Base-by-base conservation (phyloP, 2,113 vertebrate species). In the Podarcis cretensis region DNA sequence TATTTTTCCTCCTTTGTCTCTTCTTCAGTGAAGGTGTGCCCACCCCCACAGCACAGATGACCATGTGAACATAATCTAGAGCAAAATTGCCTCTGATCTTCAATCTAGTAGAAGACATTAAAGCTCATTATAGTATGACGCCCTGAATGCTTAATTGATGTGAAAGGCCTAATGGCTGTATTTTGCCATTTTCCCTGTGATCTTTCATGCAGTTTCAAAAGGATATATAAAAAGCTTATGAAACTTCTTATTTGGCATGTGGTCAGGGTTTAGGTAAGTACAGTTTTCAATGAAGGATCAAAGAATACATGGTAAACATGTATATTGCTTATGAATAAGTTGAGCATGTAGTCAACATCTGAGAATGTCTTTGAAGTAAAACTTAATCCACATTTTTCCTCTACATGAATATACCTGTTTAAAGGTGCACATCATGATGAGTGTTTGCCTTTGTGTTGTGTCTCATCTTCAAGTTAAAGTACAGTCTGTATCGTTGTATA, bases 331-430 rank as follows among this genome's bases (percentile, higher is more conserved):
- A 91, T 92, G 81, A 94, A 92, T 94, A 94, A 93, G 94, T 95
- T 83, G 89, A 95, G 91, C 92, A 89, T 93, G 81, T 95, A 95
- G 94, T 95, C 91, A 94, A 89, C 94, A 96, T 92, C 92, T 94
- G 91, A 94, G 94, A 94, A 95, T 89, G 21, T 82, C 93, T 86
- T 81, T 93, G 65, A 92, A 87, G 89, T 65, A 89, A 89, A 93
- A 89, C 86, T 85, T 81, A 85, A 87, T 92, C 66, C 71, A 0
- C 57, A 69, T 71, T 40, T 76, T 66, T 35, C 13, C 93, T 89
- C 75, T 93, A 80, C 40, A 21, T 75, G 86, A 87, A 65, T 5
- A 81, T 65, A 90, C 87, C 8, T 89, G 54, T 27, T 89, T 12
- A 65, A 93, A 89, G 20, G 20, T 89, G 54, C 89, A 88, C 87